Evolutionary conservation across 2,113 vertebrate genomes (phyloP).

Genomic region (Felis catus): F.catus_Fca126_mat1.0 CM031414.1:97329501-97330000

Average conservation of each 20-base stretch:
- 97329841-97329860: not conserved
- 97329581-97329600: not conserved
- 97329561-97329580: not conserved
- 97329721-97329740: not conserved
- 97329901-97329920: not conserved
- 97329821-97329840: not conserved
- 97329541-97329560: not conserved
- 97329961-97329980: slow-evolving; percentile 24
- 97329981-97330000: not conserved
- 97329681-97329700: not conserved
- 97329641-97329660: not conserved
- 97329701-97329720: not conserved
- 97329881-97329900: not conserved
- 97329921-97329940: not conserved
- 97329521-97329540: not conserved
- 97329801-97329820: not conserved
- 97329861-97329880: not conserved
- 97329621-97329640: not conserved
- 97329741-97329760: not conserved
- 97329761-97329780: not conserved
- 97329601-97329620: not conserved
- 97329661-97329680: not conserved
- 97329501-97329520: not conserved
- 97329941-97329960: not conserved
- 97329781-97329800: not conserved